phyloP scores from a whole-genome alignment of 2,797 vertebrate species.

The Saxicola maurus region DNA sequence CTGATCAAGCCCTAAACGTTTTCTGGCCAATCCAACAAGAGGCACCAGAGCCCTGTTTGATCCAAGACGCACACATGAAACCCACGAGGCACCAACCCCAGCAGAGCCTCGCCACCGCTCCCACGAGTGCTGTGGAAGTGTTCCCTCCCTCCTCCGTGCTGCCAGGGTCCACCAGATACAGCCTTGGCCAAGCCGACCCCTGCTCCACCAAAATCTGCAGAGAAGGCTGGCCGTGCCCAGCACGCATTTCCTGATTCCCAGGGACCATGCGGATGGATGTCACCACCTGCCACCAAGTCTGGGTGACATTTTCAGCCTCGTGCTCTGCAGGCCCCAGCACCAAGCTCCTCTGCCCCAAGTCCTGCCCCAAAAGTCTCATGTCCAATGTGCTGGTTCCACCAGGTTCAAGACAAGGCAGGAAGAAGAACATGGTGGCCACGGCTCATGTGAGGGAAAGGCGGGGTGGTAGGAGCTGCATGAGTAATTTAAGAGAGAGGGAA shows the following conservation, averaged over 20 bases:
- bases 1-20: background rate
- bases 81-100: rapidly evolving
- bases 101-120: rapidly evolving
- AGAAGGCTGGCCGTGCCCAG: rapidly evolving
- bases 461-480: background rate
- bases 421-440: background rate
- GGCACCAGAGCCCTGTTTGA: background rate
- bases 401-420: background rate
- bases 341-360: background rate
- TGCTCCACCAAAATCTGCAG: background rate
- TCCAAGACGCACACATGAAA: background rate
- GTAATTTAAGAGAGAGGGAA: background rate
- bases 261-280: background rate
- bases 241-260: rapidly evolving
- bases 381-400: background rate
- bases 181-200: background rate
- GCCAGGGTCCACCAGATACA: background rate
- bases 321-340: background rate
- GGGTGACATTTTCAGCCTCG: rapidly evolving
- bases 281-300: background rate
- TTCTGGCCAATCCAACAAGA: background rate
- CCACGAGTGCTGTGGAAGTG: background rate
- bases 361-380: background rate
- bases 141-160: background rate
- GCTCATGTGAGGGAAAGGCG: background rate